Base-by-base conservation (phyloP, 1,140 invertebrate species). In the Camponotus pennsylvanicus region DNA sequence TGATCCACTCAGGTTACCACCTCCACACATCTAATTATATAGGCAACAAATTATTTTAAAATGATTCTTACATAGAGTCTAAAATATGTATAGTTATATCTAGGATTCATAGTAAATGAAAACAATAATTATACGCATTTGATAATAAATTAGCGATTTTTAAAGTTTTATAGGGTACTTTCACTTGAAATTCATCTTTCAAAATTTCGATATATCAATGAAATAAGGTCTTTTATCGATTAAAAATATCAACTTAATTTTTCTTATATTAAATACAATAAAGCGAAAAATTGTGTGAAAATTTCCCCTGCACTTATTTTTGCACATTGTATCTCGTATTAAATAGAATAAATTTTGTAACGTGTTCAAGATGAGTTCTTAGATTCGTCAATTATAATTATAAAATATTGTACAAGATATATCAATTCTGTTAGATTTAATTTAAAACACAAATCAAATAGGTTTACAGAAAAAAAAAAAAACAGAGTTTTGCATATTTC, bases 1-100 rank as follows among this genome's bases (percentile, higher is more conserved):
- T 11, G 79, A 85, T 5, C 86, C 88, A 27, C 78, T 75, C 6
- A 85, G 27, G 3, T 80, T 90, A 59, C 86, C 82, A 21, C 66
- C 85, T 32, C 86, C 71, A 55, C 77, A 85, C 64, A 87, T 71
- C 91, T 92, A 52, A 61, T 42, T 49, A 52, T 15, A 63, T 27
- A 52, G 8, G 11, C 13, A 13, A 77, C 40, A 34, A 52, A 66
- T 84, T 73, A 83, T 2, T 69, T 69, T 4, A 0, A 69, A 69
- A 69, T 69, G 27, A 80, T 80, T 6, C 11, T 70, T 18, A 5
- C 18, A 7, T 7, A 11, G 9, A 55, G 18, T 64, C 11, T 49
- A 52, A 52, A 52, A 52, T 8, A 45, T 45, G 11, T 6, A 42
- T 18, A 32, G 71, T 71, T 75, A 37, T 61, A 45, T 2, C n/a